Conservation (phyloP, 2,888 invertebrate genomes). For the Dynastes tityus region DNA sequence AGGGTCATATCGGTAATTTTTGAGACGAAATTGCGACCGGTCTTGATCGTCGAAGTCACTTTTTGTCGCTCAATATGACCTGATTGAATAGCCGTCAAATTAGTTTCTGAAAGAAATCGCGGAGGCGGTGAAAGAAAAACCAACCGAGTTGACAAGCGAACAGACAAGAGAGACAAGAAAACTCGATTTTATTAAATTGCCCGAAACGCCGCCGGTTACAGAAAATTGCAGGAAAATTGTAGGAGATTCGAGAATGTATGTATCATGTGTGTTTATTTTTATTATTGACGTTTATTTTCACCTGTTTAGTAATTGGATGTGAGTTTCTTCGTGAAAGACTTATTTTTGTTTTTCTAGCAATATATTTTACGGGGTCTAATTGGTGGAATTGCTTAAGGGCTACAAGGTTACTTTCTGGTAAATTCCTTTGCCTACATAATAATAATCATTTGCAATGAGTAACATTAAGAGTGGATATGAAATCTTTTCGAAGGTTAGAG, state of each 20-base stretch:
- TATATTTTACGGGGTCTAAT: too few species aligned
- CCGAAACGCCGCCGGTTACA: conserved; percentile 30
- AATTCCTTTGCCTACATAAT: too few species aligned
- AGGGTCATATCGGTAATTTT: conserved; percentile 16
- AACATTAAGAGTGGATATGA: too few species aligned
- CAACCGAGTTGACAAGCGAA: conserved; percentile 8
- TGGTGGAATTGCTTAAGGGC: too few species aligned
- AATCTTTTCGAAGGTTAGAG: too few species aligned
- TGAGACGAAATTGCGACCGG: conserved; percentile 16
- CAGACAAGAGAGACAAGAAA: conserved; percentile 30
- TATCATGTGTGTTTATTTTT: conserved; percentile 34
- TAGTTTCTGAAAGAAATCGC: conserved; percentile 24
- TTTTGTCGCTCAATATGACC: conserved; percentile 33
- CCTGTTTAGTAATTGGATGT: conserved; percentile 3
- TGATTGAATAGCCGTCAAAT: conserved; percentile 42
- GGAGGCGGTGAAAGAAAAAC: conserved; percentile 19
- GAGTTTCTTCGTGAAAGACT: too few species aligned
- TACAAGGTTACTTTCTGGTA: too few species aligned
- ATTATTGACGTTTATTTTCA: conserved; percentile 1
- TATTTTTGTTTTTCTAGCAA: too few species aligned
- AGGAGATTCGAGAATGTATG: conserved; percentile 27
- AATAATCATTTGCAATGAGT: too few species aligned
- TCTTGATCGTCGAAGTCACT: conserved; percentile 22
- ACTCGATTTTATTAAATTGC: conserved; percentile 42
- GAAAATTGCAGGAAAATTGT: conserved; percentile 32